Evolutionary conservation across 2,888 invertebrate genomes (phyloP), one percentile per base, ranked within the genome.

Genomic region (Pollenia amentaria): DNA sequence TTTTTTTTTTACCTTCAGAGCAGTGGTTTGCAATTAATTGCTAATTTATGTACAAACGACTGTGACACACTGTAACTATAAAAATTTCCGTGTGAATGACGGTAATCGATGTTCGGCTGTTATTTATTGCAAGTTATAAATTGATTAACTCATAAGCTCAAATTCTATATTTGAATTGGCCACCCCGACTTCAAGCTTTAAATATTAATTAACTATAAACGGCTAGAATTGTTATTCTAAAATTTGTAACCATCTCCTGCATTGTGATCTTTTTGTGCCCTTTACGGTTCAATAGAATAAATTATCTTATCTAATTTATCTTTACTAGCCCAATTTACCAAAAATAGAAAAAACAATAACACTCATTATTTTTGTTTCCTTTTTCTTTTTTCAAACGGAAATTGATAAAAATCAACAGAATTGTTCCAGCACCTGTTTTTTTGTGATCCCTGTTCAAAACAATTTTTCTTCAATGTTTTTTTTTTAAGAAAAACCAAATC

Each of bases 241-340:
- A 29, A 29, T 6, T 2, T 2, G 0, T 29, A 29, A 29, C 2
- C 29, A 29, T 29, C 29, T 16, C 9, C 16, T 53, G 16, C n/a
- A 53, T 53, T 53, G 53, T 18, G 7, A 48, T 48, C 3, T 48
- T 14, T 48, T 48, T 29, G 29, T 29, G 29, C 29, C 29, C 29
- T 6, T 29, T 6, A 0, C 29, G 3, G 29, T 29, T 29, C 0
- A 3, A 10, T 10, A 53, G 9, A 16, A 51, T 2, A 16, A 18
- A 2, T 57, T 12, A 29, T 57, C 14, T 57, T 57, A 57, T 29
- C 57, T 29, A 57, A 57, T 57, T 57, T 57, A 57, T 38, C 38
- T 57, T 57, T 29, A 14, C 10, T 48, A 48, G 38, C 51, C 67
- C 67, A 69, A 69, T 38, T 55, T 55, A 3, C 6, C 8, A 55